Evolutionary conservation across 2,888 invertebrate genomes (phyloP).

Genomic region (Erpobdella octoculata): DNA sequence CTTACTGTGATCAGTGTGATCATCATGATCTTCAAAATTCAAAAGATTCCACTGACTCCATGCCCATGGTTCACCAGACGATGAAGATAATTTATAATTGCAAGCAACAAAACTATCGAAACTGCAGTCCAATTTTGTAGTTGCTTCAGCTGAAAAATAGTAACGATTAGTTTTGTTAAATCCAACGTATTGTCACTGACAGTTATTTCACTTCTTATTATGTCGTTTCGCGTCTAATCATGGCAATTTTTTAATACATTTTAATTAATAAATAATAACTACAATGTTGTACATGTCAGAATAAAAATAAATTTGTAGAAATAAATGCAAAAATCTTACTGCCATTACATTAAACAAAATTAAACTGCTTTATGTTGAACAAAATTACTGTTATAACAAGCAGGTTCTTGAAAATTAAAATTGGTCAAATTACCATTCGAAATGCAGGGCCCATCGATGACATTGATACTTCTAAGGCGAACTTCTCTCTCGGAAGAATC

Average conservation of each 20-base stretch:
- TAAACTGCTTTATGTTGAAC: not conserved
- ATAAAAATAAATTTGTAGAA: too few relatives aligned
- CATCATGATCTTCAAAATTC: not conserved
- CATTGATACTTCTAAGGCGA: not conserved
- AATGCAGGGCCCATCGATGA: not conserved
- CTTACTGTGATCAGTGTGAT: too few relatives aligned
- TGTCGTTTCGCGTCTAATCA: too few relatives aligned
- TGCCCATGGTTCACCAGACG: slow-evolving; percentile 14
- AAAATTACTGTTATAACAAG: not conserved
- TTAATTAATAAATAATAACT: not conserved
- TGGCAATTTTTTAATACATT: not conserved
- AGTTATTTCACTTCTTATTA: not conserved
- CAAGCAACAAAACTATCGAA: slow-evolving; percentile 24
- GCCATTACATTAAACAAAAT: too few relatives aligned
- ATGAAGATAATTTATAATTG: slow-evolving; percentile 12
- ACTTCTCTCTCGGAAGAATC: slow-evolving; percentile 8
- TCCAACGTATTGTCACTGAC: not conserved
- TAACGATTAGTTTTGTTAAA: too few relatives aligned
- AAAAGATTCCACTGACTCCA: not conserved
- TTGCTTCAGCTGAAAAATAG: not conserved
- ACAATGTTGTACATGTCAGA: too few relatives aligned
- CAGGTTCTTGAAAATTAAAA: not conserved
- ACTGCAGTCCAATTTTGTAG: not conserved
- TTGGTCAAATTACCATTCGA: not conserved
- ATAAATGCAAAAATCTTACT: too few relatives aligned